Base-by-base conservation (phyloP, 2,113 vertebrate species). In the Haemorhous mexicanus region DNA sequence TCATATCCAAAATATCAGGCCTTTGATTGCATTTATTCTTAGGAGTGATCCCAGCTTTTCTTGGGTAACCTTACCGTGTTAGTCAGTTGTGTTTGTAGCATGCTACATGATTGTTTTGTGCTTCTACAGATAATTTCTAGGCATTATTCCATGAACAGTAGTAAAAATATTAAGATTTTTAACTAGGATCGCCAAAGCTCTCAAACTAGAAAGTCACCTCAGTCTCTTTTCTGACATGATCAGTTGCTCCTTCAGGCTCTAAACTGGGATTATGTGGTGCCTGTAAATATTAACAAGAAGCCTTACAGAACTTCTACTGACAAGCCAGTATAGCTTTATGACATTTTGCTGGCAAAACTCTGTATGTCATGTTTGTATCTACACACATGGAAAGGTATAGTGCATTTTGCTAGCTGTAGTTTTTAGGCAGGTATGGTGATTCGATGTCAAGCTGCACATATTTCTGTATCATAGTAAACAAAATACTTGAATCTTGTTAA, bases 281-380 rank as follows among this genome's bases (percentile, higher is more conserved):
- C 37, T 61, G 89, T 78, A 93, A 94, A 96, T 97, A 89, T 96
- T 98, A 97, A 97, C 96, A 96, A 95, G 97, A 96, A 95, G 80
- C 72, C 72, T 95, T 67, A 78, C 67, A 93, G 87, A 96, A 97
- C 84, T 84, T 95, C 72, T 68, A 8, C 68, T 97, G 97, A 97
- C 96, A 98, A 97, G 93, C 58, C 78, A 16, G 56, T 77, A 28
- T 50, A 94, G 85, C 76, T 97, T 96, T 84, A 27, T 97, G 96
- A 97, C 95, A 97, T 62, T 44, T 44, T 37, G 39, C 79, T 94
- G 92, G 78, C 84, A 93, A 75, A 96, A 85, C 75, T 89, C 67
- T 80, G 55, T 95, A 11, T 96, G 64, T 91, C 93, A 84, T 84
- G 77, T 64, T 69, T 97, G 94, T 94, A 93, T 73, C 53, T 97